These are phyloP conservation scores for Oryctes rhinoceros DNA, from an alignment of 1,140 invertebrate genomes.

Conservation along the genomic window DNA sequence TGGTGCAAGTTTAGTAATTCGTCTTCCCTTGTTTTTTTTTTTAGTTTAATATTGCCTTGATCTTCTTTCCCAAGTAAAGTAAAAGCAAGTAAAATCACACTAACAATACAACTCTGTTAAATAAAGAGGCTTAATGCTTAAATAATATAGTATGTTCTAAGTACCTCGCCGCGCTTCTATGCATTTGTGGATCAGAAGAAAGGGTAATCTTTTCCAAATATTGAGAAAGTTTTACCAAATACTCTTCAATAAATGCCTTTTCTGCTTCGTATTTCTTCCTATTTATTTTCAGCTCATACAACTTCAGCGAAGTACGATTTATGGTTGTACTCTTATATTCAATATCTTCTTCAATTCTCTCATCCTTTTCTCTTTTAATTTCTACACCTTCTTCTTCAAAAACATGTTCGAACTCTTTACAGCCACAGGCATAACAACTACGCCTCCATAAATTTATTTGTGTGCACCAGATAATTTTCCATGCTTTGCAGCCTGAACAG, in stretches of 20 bases:
- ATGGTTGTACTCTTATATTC: background rate
- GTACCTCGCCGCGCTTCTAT: background rate
- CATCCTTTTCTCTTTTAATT: background rate
- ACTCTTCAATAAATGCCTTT: background rate
- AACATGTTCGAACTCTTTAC: background rate
- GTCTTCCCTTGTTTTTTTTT: too few species aligned
- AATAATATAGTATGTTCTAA: background rate
- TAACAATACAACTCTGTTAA: too few species aligned
- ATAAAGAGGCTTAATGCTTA: background rate
- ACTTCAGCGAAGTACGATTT: background rate
- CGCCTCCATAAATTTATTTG: background rate
- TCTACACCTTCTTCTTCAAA: background rate
- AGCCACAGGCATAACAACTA: background rate
- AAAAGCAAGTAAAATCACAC: too few species aligned
- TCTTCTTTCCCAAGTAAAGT: too few species aligned
- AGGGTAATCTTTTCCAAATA: background rate
- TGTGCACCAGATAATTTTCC: background rate
- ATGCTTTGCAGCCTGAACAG: background rate
- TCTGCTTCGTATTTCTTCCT: background rate
- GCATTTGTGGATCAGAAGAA: background rate
- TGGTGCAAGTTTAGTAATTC: too few species aligned
- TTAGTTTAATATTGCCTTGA: too few species aligned
- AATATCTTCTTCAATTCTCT: background rate
- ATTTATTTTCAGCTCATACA: background rate
- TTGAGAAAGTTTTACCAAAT: background rate